phyloP scores from a whole-genome alignment of 2,113 vertebrate genomes.

The Pandion haliaetus region DNA sequence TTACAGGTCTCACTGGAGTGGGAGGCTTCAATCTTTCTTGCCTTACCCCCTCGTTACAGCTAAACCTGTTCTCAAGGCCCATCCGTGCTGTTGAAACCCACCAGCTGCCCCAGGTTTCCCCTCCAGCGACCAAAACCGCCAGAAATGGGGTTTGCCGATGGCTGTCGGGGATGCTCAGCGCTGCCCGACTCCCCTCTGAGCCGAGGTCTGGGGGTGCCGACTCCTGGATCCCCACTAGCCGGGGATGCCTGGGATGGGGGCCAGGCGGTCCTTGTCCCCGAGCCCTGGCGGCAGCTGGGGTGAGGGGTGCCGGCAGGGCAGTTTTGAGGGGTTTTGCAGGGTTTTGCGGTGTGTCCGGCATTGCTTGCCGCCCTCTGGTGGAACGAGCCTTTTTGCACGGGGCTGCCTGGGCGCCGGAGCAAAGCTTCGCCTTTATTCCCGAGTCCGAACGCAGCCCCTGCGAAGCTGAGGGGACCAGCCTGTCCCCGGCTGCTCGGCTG shows the following conservation, averaged over 20 bases:
- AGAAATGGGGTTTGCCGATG: fast-evolving
- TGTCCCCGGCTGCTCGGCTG: not conserved
- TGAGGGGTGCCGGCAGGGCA: not conserved
- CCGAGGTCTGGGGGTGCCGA: not conserved
- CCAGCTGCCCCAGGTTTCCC: not conserved
- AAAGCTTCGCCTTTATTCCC: not conserved
- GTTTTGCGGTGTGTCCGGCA: not conserved
- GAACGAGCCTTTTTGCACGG: not conserved
- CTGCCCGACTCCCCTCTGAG: too few relatives aligned
- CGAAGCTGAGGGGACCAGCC: too few relatives aligned
- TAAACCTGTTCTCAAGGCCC: not conserved
- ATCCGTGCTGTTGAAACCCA: not conserved
- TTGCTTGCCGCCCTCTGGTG: conserved; percentile 11
- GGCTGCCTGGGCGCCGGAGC: not conserved
- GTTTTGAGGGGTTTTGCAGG: not conserved
- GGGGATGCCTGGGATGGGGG: fast-evolving
- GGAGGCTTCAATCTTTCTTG: not conserved
- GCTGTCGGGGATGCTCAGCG: fast-evolving
- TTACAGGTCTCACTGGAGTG: not conserved
- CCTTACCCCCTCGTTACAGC: not conserved
- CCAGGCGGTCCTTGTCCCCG: fast-evolving
- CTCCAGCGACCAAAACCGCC: not conserved
- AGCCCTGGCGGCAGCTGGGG: not conserved
- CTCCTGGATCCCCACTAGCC: too few relatives aligned
- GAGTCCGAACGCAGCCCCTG: fast-evolving